Evolutionary conservation across 2,113 vertebrate genomes (phyloP), one percentile per base, ranked within the genome.

Genomic region (Pedetes capensis): DNA sequence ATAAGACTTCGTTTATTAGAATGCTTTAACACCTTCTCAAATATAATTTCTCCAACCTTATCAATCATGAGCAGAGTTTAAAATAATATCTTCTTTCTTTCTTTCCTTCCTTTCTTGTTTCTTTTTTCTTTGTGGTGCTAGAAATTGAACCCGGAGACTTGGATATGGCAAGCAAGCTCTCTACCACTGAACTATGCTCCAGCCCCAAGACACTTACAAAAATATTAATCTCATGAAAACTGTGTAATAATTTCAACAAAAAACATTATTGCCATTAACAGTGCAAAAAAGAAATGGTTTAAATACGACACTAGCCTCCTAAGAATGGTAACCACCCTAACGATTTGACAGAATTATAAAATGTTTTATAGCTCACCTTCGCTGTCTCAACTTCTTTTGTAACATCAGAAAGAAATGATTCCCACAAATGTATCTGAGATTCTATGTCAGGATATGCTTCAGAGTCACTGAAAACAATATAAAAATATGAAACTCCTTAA

Each of bases 351-450:
- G 79, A 82, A 76, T 37, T 82, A 51, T 5, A 72, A 57, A 63
- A 59, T 18, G n/a, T 83, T 72, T 80, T 44, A 34, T 47, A 61
- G 69, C 96, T 97, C 93, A 98, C 98, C 97, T 98, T 86, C 32
- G 92, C 82, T 91, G 96, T 97, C 69, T 97, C 97, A 78, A 97
- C 97, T 93, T 98, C 96, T 81, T 97, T 89, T 93, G 96, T 95
- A 78, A 98, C 68, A 39, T 96, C 89, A 71, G 96, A 95, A 84
- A 98, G 49, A 96, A 98, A 98, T 2, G 23, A 84, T 81, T 98
- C 96, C 98, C 98, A 98, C 10, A 97, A 90, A 80, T 88, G 51
- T 47, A 97, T 85, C 1, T 98, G 96, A n/a, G 95, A 66, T 16
- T 98, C 97, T 39, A 93, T 3, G 2, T 93, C 75, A 55, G 96